Evolutionary conservation across 2,113 vertebrate species (phyloP), one percentile per base, ranked within the genome.

Genomic region (Proteles cristata): DNA sequence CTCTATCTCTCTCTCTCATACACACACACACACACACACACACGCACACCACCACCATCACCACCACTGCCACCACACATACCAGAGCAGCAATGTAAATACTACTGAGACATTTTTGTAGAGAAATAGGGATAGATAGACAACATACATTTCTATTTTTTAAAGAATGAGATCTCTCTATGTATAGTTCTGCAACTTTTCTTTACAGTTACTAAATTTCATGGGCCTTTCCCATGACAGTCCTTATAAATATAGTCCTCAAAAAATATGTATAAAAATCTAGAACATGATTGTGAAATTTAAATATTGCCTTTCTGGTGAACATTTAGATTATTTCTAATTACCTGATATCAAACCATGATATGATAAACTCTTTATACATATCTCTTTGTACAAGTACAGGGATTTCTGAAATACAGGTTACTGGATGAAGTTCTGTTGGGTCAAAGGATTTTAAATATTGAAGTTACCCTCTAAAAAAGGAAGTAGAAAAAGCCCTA

Each of bases 131-230:
- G 33, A 53, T 55, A 31, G 4, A n/a, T 69, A 81, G 15, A 63
- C 28, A 53, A 16, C 3, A 88, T 58, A 33, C 26, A 69, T 79
- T 43, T 68, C 43, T 83, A 61, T 85, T 74, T 81, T 93, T 65
- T 65, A 81, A 7, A 39, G 39, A 71, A 55, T 66, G 9, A 16
- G 1, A 73, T 73, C 63, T 82, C 58, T 92, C 43, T 50, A 48
- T 23, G 15, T 92, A 28, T 82, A 35, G 26, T 77, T 68, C 11
- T 88, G 15, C 53, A 93, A 71, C 33, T 92, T 82, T 39, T 12
- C 91, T 90, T 97, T 85, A 71, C 7, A 76, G 74, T 93, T 96
- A 74, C 16, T 81, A 35, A 92, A 43, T 93, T 69, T 55, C 48
- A 55, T 74, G 16, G 28, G 3, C 33, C 5, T 63, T 94, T 73